Base-by-base conservation (phyloP, 2,113 vertebrate species). In the Sclerurus mexicanus region DNA sequence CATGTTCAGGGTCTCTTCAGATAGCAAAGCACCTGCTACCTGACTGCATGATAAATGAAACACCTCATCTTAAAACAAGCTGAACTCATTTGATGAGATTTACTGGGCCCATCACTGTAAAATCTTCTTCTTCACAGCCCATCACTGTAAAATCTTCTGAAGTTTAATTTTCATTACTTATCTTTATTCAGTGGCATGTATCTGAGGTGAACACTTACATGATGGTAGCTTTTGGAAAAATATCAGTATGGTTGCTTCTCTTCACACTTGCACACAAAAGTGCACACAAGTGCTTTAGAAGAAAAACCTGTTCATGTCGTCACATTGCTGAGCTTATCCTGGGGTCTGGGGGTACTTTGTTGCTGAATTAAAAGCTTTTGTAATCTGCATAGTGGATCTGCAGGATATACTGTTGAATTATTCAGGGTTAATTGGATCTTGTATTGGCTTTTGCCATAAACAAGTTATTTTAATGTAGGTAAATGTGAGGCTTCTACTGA, bases 141-240 rank as follows among this genome's bases (percentile, higher is more conserved):
- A 71, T 74, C 46, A 40, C 18, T 83, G 35, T 67, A 63, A 83
- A 74, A 35, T 90, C 49, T 77, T 42, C 60, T 81, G 47, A 88
- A 77, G 46, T 87, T 95, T 91, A 66, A 33, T 85, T 93, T 89
- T 73, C 72, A 73, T 93, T 85, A 68, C 23, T 31, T 91, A 33
- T 24, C 14, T 91, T 89, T 90, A 85, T 74, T 77, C 66, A 76
- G 31, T 22, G 77, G 14, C 27, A 66, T 17, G 31, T 58, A 68
- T 58, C 40, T 40, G 28, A 78, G 30, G 63, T 2, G 27, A 31
- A 35, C 37, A 47, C 69, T 85, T 76, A 33, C 46, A 49, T 91
- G 50, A 25, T 72, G 55, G 9, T 18, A 62, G 31, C 52, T 89
- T 89, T 90, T 79, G 33, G 47, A 39, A 58, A 90, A 76, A 22